Percentiles rank a stretch among this genome's conserved stretches.
Evolutionary conservation across 2,113 vertebrate species (phyloP).

Genomic region (Rissa tridactyla): DNA sequence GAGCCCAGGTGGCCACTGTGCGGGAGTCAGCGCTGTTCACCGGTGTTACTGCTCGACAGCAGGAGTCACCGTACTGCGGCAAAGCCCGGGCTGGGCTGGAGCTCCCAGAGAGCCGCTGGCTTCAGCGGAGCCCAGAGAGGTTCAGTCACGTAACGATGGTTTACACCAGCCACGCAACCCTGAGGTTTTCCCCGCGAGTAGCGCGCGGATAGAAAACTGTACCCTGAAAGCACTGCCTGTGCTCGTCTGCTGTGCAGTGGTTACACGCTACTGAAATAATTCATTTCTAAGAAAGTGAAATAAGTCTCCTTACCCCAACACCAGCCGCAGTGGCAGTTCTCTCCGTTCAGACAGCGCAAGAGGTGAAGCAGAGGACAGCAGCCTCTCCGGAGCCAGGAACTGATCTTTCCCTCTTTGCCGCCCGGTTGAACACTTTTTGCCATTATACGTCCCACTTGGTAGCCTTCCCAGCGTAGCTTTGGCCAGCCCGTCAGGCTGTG

Average conservation of each 20-base stretch:
- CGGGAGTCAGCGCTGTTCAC: fast-evolving
- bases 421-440: fast-evolving
- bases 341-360: fast-evolving
- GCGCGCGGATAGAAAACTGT: fast-evolving
- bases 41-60: fast-evolving
- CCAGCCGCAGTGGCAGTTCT: fast-evolving
- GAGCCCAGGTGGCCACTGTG: not conserved
- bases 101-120: not conserved
- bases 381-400: not conserved
- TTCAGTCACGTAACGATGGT: fast-evolving
- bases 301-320: fast-evolving
- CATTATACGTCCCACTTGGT: fast-evolving
- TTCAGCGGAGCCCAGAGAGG: not conserved
- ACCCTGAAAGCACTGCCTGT: no score
- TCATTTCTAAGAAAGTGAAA: not conserved
- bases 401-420: fast-evolving
- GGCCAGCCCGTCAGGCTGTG: not conserved
- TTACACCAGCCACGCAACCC: not conserved
- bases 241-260: not conserved
- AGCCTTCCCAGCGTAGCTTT: not conserved
- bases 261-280: fast-evolving
- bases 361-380: no score
- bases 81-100: not conserved
- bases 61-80: fast-evolving
- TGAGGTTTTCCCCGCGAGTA: fast-evolving